Conservation (phyloP, 2,888 invertebrate species). For the Parnassius apollo region DNA sequence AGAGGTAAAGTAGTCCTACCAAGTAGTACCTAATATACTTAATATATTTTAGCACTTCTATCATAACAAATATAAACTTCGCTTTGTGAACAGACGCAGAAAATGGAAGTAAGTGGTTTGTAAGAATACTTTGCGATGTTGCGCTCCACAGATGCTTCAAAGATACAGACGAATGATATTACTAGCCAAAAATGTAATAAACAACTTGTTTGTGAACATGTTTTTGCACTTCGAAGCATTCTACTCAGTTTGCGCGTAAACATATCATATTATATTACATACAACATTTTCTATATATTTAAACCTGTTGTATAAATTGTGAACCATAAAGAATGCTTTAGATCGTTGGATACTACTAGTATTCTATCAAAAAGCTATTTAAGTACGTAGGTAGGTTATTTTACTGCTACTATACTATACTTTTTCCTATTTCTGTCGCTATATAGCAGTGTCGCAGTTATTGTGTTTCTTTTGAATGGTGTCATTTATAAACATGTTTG, state of each 20-base stretch:
- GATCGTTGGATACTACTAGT: too few species aligned
- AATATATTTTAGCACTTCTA: not conserved
- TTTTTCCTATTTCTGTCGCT: too few species aligned
- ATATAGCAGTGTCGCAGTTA: too few species aligned
- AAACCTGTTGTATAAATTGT: too few species aligned
- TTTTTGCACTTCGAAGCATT: slow-evolving; percentile 29
- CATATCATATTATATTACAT: slow-evolving; percentile 9
- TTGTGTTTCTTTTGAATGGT: too few species aligned
- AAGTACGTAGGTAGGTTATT: too few species aligned
- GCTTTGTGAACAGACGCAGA: slow-evolving; percentile 14
- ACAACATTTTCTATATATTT: not conserved
- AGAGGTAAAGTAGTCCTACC: too few species aligned
- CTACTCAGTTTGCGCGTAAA: slow-evolving; percentile 8
- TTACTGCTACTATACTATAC: too few species aligned
- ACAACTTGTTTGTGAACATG: slow-evolving; percentile 30
- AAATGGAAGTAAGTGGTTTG: slow-evolving; percentile 17
- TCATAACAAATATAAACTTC: slow-evolving; percentile 11
- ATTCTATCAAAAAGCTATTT: too few species aligned
- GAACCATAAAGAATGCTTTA: too few species aligned
- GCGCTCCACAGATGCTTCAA: slow-evolving; percentile 24
- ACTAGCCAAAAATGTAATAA: slow-evolving; percentile 29
- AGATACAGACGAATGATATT: slow-evolving; percentile 28
- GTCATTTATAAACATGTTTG: too few species aligned
- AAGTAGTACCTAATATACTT: too few species aligned
- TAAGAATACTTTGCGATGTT: slow-evolving; percentile 24